phyloP scores from a whole-genome alignment of 2,888 invertebrate species.

The Phania funesta region DNA sequence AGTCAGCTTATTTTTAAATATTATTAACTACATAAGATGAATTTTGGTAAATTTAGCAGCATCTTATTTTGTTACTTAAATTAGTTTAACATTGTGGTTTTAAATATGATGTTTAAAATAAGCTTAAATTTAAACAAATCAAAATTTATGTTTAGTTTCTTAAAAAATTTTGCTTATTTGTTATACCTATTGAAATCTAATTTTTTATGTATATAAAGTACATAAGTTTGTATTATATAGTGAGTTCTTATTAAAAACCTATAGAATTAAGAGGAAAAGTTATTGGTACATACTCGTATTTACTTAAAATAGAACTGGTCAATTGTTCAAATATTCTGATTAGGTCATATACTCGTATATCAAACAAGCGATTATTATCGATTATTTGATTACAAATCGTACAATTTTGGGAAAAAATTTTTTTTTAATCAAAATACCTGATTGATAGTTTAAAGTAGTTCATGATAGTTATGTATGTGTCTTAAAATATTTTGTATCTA shows the following conservation, averaged over 20 bases:
- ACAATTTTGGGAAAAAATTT: not conserved
- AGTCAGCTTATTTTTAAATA: no score
- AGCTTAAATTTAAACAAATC: slow-evolving; percentile 2
- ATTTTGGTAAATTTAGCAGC: not conserved
- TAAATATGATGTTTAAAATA: not conserved
- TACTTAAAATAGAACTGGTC: no score
- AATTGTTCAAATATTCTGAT: slow-evolving; percentile 3
- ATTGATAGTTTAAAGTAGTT: slow-evolving; percentile 15
- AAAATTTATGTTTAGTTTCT: not conserved
- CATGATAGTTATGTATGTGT: not conserved
- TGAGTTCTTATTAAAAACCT: slow-evolving; percentile 20
- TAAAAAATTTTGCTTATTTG: not conserved
- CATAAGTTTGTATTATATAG: slow-evolving; percentile 23
- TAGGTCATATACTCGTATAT: no score
- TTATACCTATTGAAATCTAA: not conserved
- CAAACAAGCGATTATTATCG: not conserved
- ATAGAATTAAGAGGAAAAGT: not conserved
- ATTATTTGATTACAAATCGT: not conserved
- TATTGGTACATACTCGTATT: not conserved
- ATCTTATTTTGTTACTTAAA: slow-evolving; percentile 13
- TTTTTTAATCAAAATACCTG: not conserved
- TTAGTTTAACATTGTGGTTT: not conserved
- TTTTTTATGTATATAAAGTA: not conserved
- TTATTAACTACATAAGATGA: not conserved
- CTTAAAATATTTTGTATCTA: slow-evolving; percentile 24